Evolutionary conservation across 1,140 invertebrate genomes (phyloP), one percentile per base, ranked within the genome.

Genomic region (Nautilus pompilius): DNA sequence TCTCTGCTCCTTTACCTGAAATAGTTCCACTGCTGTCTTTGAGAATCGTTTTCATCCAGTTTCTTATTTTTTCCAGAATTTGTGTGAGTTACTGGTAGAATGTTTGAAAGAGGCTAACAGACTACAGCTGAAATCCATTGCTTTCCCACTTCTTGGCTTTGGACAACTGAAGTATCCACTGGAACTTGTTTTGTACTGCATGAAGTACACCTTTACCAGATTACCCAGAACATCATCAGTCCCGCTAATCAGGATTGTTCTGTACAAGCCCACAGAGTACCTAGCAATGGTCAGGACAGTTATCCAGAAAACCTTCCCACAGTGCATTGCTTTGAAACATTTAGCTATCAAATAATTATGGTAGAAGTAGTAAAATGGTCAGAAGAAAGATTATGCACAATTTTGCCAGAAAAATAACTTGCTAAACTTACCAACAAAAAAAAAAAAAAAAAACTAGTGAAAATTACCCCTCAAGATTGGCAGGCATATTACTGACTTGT

Each of bases 141-240:
- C 66, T 2, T 67, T 67, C 20, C 66, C 66, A 20, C 61, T 48
- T 1, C 34, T 67, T 13, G 66, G 66, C 17, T 34, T 58, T 30
- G 66, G 66, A 49, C 34, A 13, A 3, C 46, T 67, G 17, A 46
- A 58, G 6, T 64, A 62, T 36, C 58, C 66, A n/a, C 45, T 58
- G 1, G 57, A 36, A 26, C 13, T 49, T 41, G 66, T 67, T 45
- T 17, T 46, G 4, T 22, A 46, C n/a, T 22, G 24, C n/a, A 46
- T 46, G 3, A 13, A 46, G n/a, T 17, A 46, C 3, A 22, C 45
- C 13, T 46, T 46, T 22, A 46, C 3, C n/a, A 13, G 3, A 3
- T 13, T 46, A 20, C 45, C 13, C 3, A 13, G 24, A 46, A 46
- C 3, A 13, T 46, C 45, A 4, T n/a, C n/a, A n/a, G 3, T 46